Conservation (phyloP, 2,888 invertebrate genomes). For the Augochlorella aurata region DNA sequence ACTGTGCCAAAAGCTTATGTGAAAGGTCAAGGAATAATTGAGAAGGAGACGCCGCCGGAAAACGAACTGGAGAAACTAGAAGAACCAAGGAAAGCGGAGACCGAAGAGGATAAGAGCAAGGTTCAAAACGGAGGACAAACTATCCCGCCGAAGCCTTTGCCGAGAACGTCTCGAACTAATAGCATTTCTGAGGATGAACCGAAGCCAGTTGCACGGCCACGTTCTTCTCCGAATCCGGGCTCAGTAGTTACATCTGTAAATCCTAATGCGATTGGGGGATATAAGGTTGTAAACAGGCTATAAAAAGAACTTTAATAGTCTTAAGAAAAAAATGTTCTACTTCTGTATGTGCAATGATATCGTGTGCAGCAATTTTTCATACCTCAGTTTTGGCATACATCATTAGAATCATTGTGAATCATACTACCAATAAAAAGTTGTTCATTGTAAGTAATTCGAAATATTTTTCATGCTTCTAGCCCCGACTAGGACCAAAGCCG, state of each 20-base stretch:
- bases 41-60: conserved; percentile 75
- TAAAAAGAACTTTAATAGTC: conserved; percentile 41
- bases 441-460: conserved; percentile 11
- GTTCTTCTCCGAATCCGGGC: conserved; percentile 85
- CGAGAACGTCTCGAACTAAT: conserved; percentile 88
- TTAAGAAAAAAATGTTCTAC: conserved; percentile 52
- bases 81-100: conserved; percentile 72
- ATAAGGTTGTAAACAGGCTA: conserved; percentile 86
- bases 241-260: conserved; percentile 85
- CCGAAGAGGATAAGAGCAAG: conserved; percentile 76
- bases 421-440: neutral
- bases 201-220: conserved; percentile 87
- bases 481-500: conserved; percentile 92
- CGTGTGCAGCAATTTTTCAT: conserved; percentile 32
- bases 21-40: conserved; percentile 70
- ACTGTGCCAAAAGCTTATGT: conserved; percentile 75
- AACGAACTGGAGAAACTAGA: conserved; percentile 74
- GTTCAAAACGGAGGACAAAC: conserved; percentile 80
- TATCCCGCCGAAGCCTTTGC: conserved; percentile 90
- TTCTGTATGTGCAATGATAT: conserved; percentile 56
- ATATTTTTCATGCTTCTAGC: conserved; percentile 83
- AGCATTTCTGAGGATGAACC: conserved; percentile 89
- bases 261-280: conserved; percentile 85
- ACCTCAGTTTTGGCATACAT: conserved; percentile 28
- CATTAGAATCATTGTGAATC: conserved; percentile 35